Base-by-base conservation (phyloP, 2,888 invertebrate genomes). In the Drosophila flavopinicola region DNA sequence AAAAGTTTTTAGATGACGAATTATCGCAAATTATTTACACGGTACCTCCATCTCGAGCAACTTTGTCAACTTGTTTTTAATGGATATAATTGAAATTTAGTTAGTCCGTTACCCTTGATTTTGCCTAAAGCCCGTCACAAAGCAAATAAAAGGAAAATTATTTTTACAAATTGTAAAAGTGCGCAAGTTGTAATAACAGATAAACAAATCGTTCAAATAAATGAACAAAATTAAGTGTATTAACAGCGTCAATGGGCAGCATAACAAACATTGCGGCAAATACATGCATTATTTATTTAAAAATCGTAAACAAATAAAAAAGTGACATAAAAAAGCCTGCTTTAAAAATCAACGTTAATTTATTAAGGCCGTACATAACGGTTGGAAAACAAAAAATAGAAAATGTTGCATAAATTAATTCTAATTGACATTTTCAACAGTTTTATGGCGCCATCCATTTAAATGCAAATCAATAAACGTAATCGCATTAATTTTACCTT, bases 371-470 rank as follows among this genome's bases (percentile, higher is more conserved):
- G 7, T 39, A 25, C n/a, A 25, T 33, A 58, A 35, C 48, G 24
- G 33, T 25, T 13, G 3, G 11, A 41, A 27, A 23, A 37, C 13
- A 29, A 37, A 35, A 52, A 39, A 30, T 17, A 25, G 10, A 4
- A 32, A 38, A 20, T 11, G 27, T 30, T 71, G 53, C 49, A 79
- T 64, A 61, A 72, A 83, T 72, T 79, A 79, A 65, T 48, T 64
- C 52, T 65, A 79, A 85, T 83, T 76, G 77, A 79, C 69, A 79
- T 49, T 76, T 79, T 63, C 54, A 73, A 66, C 59, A 59, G 57
- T 75, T 66, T 73, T 71, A 61, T 60, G 49, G 37, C 1, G 37
- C 30, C 66, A 24, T 71, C 32, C 56, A 70, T 59, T 65, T 71
- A 72, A 75, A 37, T n/a, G 59, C 53, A 60, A 75, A 72, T 72